Base-by-base conservation (phyloP, 2,888 invertebrate species). In the Parnassius apollo region DNA sequence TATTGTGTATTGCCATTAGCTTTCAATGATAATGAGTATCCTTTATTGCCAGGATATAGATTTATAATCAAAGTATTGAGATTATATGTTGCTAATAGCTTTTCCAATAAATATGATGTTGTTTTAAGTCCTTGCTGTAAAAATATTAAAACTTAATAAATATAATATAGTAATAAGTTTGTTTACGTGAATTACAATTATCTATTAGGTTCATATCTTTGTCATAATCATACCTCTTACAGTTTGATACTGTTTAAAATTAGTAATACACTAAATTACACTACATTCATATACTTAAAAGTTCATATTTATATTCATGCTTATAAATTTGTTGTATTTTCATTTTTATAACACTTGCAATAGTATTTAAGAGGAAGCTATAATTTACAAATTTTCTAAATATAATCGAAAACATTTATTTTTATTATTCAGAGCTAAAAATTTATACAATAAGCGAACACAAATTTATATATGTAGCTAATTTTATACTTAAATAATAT, bases 1-100 rank as follows among this genome's bases (percentile, higher is more conserved):
- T 82, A 80, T 74, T 84, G 93, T 68, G 79, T 91, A 81, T 88
- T 92, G 75, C 93, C 93, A 91, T 93, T 93, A 72, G 92, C 92
- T 92, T 91, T 94, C 74, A 93, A 91, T 84, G 92, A 92, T 72
- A 95, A 84, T 67, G 97, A 96, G 91, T 97, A 98, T 74, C 98
- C 98, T 88, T 98, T 97, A 91, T 97, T 97, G 62, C 96, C 97
- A 66, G 97, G 96, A 91, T 98, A 97, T 75, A 98, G 93, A 91
- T 97, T 98, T 75, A 98, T 93, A 77, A 98, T 96, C 80, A 98
- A 93, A 70, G 97, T 97, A 84, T 97, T 97, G 75, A 98, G 93
- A 83, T 95, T 95, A 88, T 98, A 97, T 78, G 94, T 94, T 80
- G 95, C 94, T 80, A 98, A 95, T 77, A 98, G 92, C 85, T 97